Conservation (phyloP, 2,113 vertebrate genomes). For the Neogobius melanostomus region DNA sequence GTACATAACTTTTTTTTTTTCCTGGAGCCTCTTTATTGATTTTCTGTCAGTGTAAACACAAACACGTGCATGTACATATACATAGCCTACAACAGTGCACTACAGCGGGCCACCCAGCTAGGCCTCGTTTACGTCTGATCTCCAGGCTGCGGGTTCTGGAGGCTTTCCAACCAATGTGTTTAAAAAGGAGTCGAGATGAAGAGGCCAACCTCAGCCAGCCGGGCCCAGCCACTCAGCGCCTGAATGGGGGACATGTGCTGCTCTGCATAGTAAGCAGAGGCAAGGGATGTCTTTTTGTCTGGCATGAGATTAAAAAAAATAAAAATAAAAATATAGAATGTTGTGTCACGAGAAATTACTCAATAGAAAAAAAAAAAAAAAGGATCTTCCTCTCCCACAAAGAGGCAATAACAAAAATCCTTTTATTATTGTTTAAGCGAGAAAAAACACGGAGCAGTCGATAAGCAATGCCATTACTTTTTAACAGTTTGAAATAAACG, state of each 20-base stretch:
- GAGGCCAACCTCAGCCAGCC: constrained; percentile 39
- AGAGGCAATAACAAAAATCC: no score
- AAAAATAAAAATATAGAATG: no score
- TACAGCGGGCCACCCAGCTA: background rate
- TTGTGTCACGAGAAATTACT: no score
- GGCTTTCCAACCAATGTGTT: constrained; percentile 41
- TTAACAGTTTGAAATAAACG: no score
- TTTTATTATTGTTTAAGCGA: no score
- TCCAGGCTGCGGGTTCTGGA: constrained; percentile 17
- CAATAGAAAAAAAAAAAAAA: no score
- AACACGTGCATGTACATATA: background rate
- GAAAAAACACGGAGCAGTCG: no score
- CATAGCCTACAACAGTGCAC: background rate
- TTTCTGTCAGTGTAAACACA: background rate
- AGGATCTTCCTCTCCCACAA: no score
- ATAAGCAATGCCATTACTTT: no score
- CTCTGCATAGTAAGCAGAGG: constrained; percentile 51
- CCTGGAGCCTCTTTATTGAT: background rate
- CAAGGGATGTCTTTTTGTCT: background rate
- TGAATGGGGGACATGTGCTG: constrained; percentile 50
- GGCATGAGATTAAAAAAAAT: no score
- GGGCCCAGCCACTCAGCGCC: constrained; percentile 44
- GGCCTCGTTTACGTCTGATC: background rate
- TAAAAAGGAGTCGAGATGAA: constrained; percentile 31
- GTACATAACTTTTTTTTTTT: background rate